Base-by-base conservation (phyloP, 1,140 invertebrate genomes). In the Rhopalosiphum padi region DNA sequence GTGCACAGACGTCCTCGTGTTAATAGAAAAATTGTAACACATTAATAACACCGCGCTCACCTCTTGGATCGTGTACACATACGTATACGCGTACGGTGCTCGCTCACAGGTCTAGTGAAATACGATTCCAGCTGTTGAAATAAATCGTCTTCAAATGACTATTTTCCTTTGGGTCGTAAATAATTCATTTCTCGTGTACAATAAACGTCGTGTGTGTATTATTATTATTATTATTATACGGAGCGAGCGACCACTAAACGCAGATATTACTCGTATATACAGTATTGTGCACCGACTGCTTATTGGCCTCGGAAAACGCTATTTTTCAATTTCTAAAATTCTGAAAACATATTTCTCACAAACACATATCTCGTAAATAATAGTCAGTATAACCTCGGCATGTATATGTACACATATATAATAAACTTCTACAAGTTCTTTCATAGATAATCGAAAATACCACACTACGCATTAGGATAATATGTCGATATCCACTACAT, bases 71-170 rank as follows among this genome's bases (percentile, higher is more conserved):
- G 25, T 0, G 8, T 23, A 30, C 23, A 48, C 48, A 48, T 11
- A 46, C 0, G 6, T 55, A 7, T 15, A 30, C 60, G 30, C 60
- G 60, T 68, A 68, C 30, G 30, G 25, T 68, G 15, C 1, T 8
- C 30, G 55, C 25, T 60, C 55, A 15, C 60, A 85, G 37, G 83
- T 43, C 3, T 85, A 41, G 37, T 85, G 37, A 85, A 25, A 41
- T 85, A 85, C 83, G 9, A 85, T 85, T 43, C 60, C 60, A 68
- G 60, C 60, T 68, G 60, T 85, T 41, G 41, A 87, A 87, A 87
- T 87, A 87, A 87, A 87, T 87, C 43, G 85, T 87, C 85, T 48
- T 43, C 43, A 48, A 48, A 87, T 48, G 85, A 87, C 43, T 87
- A 21, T 87, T 48, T 48, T 46, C 43, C 43, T 87, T 87, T 11